phyloP scores from a whole-genome alignment of 2,888 invertebrate genomes.

The Himalopsyche tibetana region DNA sequence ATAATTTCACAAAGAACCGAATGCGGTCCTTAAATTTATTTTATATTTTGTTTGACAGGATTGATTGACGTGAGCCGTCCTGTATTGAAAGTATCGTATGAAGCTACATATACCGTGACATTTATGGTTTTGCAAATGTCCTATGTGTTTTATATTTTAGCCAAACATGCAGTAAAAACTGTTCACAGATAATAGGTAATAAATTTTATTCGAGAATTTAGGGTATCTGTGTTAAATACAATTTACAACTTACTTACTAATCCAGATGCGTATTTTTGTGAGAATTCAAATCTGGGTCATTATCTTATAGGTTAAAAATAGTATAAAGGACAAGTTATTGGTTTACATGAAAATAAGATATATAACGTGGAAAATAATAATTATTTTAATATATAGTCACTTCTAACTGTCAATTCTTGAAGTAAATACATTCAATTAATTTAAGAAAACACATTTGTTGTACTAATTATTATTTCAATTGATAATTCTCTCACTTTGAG shows the following conservation, averaged over 20 bases:
- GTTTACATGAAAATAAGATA: no score
- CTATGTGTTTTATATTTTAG: conserved; percentile 12
- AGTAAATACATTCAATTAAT: no score
- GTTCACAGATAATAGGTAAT: conserved; percentile 39
- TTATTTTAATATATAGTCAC: no score
- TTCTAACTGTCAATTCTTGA: no score
- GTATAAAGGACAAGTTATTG: no score
- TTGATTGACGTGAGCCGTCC: conserved; percentile 76
- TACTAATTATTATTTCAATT: no score
- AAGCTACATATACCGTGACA: conserved; percentile 59
- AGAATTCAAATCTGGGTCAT: neutral
- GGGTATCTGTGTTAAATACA: neutral
- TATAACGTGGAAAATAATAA: no score
- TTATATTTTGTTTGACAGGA: conserved; percentile 78
- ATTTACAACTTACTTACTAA: neutral
- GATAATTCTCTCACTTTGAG: no score
- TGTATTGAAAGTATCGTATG: conserved; percentile 60
- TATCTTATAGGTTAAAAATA: no score
- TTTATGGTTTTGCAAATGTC: conserved; percentile 50
- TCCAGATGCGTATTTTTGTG: neutral
- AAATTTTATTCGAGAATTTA: neutral
- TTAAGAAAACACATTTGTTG: no score
- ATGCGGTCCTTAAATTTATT: conserved; percentile 74
- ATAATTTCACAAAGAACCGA: conserved; percentile 71
- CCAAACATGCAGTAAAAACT: conserved; percentile 44